Base-by-base conservation (phyloP, 1,140 invertebrate species). In the Pissodes strobi region DNA sequence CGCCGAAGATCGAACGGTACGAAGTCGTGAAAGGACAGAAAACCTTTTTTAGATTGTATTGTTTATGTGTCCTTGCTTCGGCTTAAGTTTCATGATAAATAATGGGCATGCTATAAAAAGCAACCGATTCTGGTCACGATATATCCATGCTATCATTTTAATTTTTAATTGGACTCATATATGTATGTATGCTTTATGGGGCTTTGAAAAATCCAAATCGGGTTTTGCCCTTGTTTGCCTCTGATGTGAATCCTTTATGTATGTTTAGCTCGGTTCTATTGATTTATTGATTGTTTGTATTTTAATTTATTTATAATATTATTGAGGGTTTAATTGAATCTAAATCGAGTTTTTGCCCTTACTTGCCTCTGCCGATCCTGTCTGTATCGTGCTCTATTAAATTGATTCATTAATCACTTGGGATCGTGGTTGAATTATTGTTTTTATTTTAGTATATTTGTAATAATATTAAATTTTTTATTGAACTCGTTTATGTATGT, bases 21-120 rank as follows among this genome's bases (percentile, higher is more conserved):
- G 48, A 15, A 45, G 21, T 63, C 52, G 72, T 69, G 72, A 74
- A 72, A 74, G 72, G 72, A 74, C 72, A 72, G 23, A 66, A 12
- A 67, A 57, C 71, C 71, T 68, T 73, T 70, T 72, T 70, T 68
- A 62, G 72, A 55, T 57, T 41, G 68, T 68, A 68, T 68, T 73
- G 68, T 68, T 64, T 56, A 55, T 66, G 62, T 72, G 70, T 69
- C 72, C 72, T 72, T 70, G 71, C 58, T 65, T 57, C 45, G 27
- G 49, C 49, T 52, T 57, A 59, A 51, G 34, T 22, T 46, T 23
- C 18, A 64, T 59, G 64, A 68, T 69, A 69, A 66, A 71, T 64
- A 58, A 65, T 55, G 58, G 25, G 49, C 49, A 12, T 10, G 48
- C 34, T 27, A 63, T 64, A 41, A 61, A 69, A 59, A 65, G 56